Evolutionary conservation across 2,797 vertebrate species (phyloP), one percentile per base, ranked within the genome.

Genomic region (Rhynchonycteris naso): DNA sequence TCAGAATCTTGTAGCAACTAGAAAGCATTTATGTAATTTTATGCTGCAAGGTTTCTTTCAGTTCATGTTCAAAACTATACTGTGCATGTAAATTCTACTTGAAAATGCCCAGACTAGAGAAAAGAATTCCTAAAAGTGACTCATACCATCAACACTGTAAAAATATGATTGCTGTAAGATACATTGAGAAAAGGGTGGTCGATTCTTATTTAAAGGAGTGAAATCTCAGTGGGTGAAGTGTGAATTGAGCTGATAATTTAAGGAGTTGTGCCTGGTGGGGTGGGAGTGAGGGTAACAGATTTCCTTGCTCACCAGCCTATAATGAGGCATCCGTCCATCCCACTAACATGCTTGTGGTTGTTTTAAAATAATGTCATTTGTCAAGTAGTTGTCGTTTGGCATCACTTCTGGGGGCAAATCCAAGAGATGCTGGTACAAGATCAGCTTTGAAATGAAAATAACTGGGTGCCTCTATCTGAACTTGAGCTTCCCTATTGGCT

Each of bases 11-110:
- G 68, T 26, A 71, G 63, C 80, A 66, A 94, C 47, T 76, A 15
- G 7, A 76, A 92, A 81, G 28, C 83, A 71, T 19, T 86, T 75
- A 61, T 80, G 7, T 80, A 63, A 80, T 50, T 79, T 50, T 56
- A 63, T 84, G 28, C 89, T 85, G 88, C 33, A 75, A 88, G 72
- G 52, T 85, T 74, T 76, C 61, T 94, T 95, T 86, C 35, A 59
- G 50, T 43, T 79, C 63, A 58, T 47, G 33, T 63, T 89, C 24
- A 88, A 85, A 92, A 83, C 72, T 43, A 82, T 59, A 52, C 50
- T 8, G n/a, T n/a, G 24, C 69, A 65, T 65, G 35, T 88, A 61
- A 81, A 85, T 58, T 59, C 26, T 16, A 58, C 69, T 83, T 83
- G 63, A 56, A 93, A 95, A 80, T 35, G 52, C n/a, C 65, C 9